phyloP scores from a whole-genome alignment of 2,888 invertebrate genomes.

The Drosophila mulleri region DNA sequence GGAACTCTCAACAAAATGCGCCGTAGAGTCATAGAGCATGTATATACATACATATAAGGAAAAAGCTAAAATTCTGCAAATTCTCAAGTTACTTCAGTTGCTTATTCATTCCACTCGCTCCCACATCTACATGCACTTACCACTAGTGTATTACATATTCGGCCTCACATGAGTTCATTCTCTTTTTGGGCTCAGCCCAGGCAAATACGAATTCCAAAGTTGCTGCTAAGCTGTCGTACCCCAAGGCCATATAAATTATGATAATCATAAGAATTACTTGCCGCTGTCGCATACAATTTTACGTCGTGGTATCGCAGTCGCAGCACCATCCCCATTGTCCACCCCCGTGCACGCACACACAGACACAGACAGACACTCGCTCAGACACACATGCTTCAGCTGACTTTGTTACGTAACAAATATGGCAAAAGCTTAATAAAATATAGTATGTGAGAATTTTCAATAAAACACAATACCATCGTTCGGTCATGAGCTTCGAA shows the following conservation, averaged over 20 bases:
- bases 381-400: not conserved
- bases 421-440: slow-evolving; percentile 45
- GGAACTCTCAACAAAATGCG: too few species aligned
- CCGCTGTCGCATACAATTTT: slow-evolving; percentile 53
- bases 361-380: not conserved
- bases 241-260: slow-evolving; percentile 80
- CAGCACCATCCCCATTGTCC: slow-evolving; percentile 6
- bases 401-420: slow-evolving; percentile 60
- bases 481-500: slow-evolving; percentile 47
- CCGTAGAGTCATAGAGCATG: too few species aligned
- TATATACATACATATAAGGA: too few species aligned
- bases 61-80: not conserved
- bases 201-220: slow-evolving; percentile 42
- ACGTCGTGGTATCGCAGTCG: slow-evolving; percentile 17
- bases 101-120: not conserved
- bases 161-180: not conserved
- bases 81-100: not conserved
- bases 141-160: not conserved
- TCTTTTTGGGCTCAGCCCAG: slow-evolving; percentile 34
- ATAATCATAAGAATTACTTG: slow-evolving; percentile 80
- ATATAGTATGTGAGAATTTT: slow-evolving; percentile 65
- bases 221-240: slow-evolving; percentile 48
- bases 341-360: slow-evolving; percentile 10
- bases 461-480: slow-evolving; percentile 57
- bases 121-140: not conserved